These are phyloP conservation scores for Ceratina japonica DNA, from an alignment of 1,140 invertebrate species.

Conservation along the genomic window DNA sequence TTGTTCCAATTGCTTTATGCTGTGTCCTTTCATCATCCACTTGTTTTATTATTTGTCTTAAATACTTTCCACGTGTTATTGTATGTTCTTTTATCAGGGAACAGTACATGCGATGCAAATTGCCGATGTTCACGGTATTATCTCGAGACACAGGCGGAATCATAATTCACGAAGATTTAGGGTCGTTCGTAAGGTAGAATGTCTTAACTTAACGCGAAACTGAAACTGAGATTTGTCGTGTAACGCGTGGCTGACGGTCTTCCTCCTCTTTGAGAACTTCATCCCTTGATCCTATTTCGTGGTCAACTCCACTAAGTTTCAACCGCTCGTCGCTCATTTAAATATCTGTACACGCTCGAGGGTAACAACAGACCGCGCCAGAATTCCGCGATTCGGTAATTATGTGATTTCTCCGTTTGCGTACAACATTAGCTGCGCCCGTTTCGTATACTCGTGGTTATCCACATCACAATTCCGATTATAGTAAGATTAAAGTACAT, in stretches of 20 bases:
- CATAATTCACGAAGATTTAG: conserved; percentile 32
- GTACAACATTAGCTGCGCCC: neutral
- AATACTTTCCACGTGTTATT: too few relatives aligned
- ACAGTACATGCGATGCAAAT: neutral
- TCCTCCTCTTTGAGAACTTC: conserved; percentile 49
- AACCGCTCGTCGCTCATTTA: conserved; percentile 46
- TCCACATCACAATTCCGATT: neutral
- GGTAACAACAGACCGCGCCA: conserved; percentile 6
- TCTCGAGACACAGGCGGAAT: neutral
- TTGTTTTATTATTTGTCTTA: too few relatives aligned
- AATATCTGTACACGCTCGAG: conserved; percentile 40
- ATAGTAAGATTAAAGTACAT: too few relatives aligned
- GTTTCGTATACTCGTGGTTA: neutral
- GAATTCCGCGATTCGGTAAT: conserved; percentile 57
- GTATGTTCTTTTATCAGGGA: neutral
- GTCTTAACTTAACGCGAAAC: conserved; percentile 16
- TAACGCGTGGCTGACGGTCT: conserved; percentile 20
- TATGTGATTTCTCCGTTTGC: conserved; percentile 6
- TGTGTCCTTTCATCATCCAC: too few relatives aligned
- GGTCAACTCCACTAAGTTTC: conserved; percentile 54
- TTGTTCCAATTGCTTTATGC: too few relatives aligned
- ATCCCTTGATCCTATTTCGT: conserved; percentile 53
- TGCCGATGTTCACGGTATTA: neutral
- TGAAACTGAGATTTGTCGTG: conserved; percentile 28
- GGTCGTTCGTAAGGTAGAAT: neutral